Evolutionary conservation across 2,797 vertebrate species (phyloP), one percentile per base, ranked within the genome.

Genomic region (Parambassis ranga): DNA sequence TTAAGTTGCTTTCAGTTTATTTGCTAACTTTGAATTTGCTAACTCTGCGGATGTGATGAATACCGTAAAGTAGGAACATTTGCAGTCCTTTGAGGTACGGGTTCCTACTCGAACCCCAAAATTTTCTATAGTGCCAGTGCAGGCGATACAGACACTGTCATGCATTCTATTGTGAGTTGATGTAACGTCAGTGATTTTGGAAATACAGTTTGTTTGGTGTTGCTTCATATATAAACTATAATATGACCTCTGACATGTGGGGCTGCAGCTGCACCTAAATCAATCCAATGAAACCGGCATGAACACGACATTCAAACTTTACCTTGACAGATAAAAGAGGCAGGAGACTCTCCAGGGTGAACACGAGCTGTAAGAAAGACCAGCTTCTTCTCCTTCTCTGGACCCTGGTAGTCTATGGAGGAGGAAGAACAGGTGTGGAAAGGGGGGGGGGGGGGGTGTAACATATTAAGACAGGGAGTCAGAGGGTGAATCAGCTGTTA

Each of bases 261-360:
- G 10, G 32, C n/a, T 23, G 18, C 5, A 44, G 39, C 14, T 42
- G 33, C 53, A 65, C 64, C 24, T n/a, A 19, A 59, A 49, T 49
- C 10, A 4, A 18, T 46, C 32, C 43, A 48, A 22, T 27, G 11
- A 56, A 38, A 24, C 30, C 10, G 11, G 18, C 19, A 50, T 3
- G 1, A 9, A 55, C 5, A 15, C 1, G 2, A 59, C 38, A 63
- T 65, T 59, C 47, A 67, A 62, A 68, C 52, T 93, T 94, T 89
- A 98, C 97, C 97, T 93, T 99, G 97, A 88, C 97, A 99, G 73
- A 99, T 89, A 4, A 98, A 98, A 59, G 97, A 99, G 49, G 97
- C 96, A 1, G 97, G 96, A n/a, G 96, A 98, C 91, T 99, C 96
- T 81, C 97, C 97, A 0, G 96, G 96, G 76, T 99, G 97, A 66